Evolutionary conservation across 2,888 invertebrate species (phyloP).

Genomic region (Lepidonotus clava): DNA sequence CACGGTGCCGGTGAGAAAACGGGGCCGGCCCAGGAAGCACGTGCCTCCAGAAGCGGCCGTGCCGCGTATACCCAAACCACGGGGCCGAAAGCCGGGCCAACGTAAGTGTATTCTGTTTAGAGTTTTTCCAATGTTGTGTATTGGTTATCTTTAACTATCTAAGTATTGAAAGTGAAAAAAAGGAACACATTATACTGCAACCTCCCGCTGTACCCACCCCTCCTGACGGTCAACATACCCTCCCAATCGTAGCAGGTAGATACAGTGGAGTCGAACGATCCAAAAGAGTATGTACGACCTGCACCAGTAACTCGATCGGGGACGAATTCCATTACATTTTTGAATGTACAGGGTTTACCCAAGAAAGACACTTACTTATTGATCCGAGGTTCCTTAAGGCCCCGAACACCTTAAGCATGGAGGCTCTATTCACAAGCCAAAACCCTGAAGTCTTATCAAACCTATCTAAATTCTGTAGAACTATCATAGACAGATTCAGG

Average conservation of each 20-base stretch:
- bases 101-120: background rate
- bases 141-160: background rate
- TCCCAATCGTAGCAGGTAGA: background rate
- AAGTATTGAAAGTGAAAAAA: too few relatives aligned
- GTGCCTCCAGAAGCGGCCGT: background rate
- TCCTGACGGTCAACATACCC: background rate
- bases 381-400: too few relatives aligned
- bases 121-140: too few relatives aligned
- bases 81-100: slow-evolving; percentile 37
- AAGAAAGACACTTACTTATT: too few relatives aligned
- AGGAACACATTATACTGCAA: background rate
- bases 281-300: background rate
- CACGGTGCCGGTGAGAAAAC: background rate
- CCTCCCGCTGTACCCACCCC: background rate
- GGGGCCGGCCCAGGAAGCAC: slow-evolving; percentile 21
- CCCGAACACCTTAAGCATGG: too few relatives aligned
- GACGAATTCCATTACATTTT: too few relatives aligned
- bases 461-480: too few relatives aligned
- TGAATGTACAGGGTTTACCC: too few relatives aligned
- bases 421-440: too few relatives aligned
- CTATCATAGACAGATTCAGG: too few relatives aligned
- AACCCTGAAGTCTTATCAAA: too few relatives aligned
- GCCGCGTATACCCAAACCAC: background rate
- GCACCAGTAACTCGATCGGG: too few relatives aligned
- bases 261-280: background rate